A percentile compares a stretch with the other conserved stretches of the same genome.
Conservation (phyloP, 2,888 invertebrate genomes). For the Heliconius cydno region DNA sequence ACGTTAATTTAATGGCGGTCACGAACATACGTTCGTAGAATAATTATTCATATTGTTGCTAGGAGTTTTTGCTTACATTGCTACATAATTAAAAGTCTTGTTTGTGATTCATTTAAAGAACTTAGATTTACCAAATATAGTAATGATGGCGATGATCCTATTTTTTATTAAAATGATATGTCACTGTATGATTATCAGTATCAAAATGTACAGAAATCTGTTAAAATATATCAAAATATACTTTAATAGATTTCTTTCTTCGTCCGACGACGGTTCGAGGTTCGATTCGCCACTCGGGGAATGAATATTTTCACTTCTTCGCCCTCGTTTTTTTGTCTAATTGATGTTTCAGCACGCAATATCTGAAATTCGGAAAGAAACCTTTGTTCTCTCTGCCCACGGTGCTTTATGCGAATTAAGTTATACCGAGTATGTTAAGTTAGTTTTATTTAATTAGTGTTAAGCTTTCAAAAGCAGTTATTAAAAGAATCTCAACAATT, state of each 20-base stretch:
- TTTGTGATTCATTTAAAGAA: neutral
- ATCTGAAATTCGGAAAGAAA: too few relatives aligned
- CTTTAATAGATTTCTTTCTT: too few relatives aligned
- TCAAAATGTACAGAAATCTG: neutral
- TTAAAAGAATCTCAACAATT: neutral
- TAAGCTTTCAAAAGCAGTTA: too few relatives aligned
- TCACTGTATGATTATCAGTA: neutral
- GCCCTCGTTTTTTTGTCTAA: neutral
- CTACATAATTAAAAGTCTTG: slow-evolving; percentile 2
- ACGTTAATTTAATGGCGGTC: slow-evolving; percentile 35
- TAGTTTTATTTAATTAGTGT: too few relatives aligned
- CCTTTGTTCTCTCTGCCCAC: too few relatives aligned
- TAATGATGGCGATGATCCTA: neutral
- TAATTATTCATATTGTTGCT: slow-evolving; percentile 24
- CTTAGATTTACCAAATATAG: neutral
- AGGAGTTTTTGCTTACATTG: slow-evolving; percentile 7
- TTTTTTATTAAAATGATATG: neutral
- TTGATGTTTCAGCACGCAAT: too few relatives aligned
- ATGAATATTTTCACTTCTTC: neutral
- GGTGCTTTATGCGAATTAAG: too few relatives aligned
- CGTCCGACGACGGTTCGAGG: too few relatives aligned
- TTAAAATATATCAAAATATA: too few relatives aligned
- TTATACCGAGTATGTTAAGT: too few relatives aligned
- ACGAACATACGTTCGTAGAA: slow-evolving; percentile 28
- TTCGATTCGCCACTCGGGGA: neutral